Conservation (phyloP, 2,888 invertebrate species). For the Xylota segnis region DNA sequence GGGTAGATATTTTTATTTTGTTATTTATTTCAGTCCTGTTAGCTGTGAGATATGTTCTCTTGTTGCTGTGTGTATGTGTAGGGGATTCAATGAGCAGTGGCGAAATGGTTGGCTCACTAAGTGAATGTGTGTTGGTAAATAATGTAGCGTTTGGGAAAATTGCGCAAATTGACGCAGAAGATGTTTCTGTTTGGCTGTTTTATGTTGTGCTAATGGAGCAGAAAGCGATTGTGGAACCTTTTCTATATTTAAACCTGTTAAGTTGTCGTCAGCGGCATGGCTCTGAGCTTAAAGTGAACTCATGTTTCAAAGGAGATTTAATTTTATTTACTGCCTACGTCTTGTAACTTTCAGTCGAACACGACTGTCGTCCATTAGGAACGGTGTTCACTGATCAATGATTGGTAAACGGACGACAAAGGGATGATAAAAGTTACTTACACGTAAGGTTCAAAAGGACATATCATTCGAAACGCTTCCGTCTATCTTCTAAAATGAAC, state of each 20-base stretch:
- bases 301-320: no score
- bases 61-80: background rate
- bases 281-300: background rate
- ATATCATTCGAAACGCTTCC: no score
- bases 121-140: constrained; percentile 31
- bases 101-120: background rate
- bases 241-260: constrained; percentile 24
- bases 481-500: no score
- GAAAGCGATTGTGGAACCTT: constrained; percentile 46
- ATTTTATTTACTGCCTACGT: no score
- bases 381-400: no score
- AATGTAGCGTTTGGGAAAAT: constrained; percentile 43
- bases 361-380: no score
- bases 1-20: constrained; percentile 60
- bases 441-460: no score
- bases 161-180: constrained; percentile 42
- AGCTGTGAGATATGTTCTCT: background rate
- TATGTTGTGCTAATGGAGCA: constrained; percentile 52
- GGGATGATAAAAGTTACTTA: no score
- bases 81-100: constrained; percentile 12
- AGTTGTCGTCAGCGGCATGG: background rate
- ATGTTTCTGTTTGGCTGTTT: constrained; percentile 45
- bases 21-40: constrained; percentile 51
- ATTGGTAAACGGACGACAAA: no score
- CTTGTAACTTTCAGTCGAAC: no score